Base-by-base conservation (phyloP, 2,888 invertebrate genomes). In the Dexiosoma caninum region DNA sequence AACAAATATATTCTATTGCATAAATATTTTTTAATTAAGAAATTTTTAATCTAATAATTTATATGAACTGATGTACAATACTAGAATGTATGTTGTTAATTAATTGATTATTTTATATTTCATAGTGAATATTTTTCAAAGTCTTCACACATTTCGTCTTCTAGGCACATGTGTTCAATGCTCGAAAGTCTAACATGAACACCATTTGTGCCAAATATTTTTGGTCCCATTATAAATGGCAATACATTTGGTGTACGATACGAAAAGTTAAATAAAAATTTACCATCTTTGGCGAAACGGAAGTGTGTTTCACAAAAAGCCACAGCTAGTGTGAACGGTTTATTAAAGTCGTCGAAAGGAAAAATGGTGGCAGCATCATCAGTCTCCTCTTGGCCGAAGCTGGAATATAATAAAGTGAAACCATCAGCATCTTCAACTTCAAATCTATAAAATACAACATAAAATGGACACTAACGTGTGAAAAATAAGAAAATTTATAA, bases 171-270 rank as follows among this genome's bases (percentile, higher is more conserved):
- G 37, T 80, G 67, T 14, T 81, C 67, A 9, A 81, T 46, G 12
- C 27, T 49, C 5, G 19, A 49, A 14, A 81, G 72, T 23, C 37
- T 21, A 8, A 81, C 77, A 46, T 21, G 32, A 8, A 72, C 55
- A 14, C 62, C 80, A 62, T 81, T 62, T 0, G 71, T 77, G 42
- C 80, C 80, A 9, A 76, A 72, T 9, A 81, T 72, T 72, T 81
- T 81, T 2, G 76, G 60, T 6, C 80, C 80, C 27, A 62, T 71
- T 23, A 81, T 19, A 12, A 9, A 49, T 0, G 10, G 23, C n/a
- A 72, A 44, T 30, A 76, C 9, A 51, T 72, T 55, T 7, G 67
- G 53, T 6, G 80, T 49, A 27, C 77, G 72, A 46, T 67, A 81
- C 1, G 16, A 21, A 23, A 62, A 81, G 0, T 49, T 60, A 44